Evolutionary conservation across 2,888 invertebrate species (phyloP), one percentile per base, ranked within the genome.

Genomic region (Macrophya alboannulata): DNA sequence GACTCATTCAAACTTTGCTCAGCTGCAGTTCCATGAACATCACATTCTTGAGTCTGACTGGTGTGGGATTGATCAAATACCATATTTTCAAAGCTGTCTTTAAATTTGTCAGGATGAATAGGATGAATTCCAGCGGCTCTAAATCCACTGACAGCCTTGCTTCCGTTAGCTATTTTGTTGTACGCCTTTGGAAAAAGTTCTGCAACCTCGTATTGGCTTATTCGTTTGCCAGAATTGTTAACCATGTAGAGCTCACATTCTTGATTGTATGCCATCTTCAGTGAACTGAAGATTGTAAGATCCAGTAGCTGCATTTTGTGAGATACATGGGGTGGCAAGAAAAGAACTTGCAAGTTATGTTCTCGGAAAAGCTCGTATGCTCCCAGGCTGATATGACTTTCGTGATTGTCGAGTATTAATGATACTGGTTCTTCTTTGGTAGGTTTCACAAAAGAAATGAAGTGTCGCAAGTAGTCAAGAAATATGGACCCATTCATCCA

Each of bases 401-500:
- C 72, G 74, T 84, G 84, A 74, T 74, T 84, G 55, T 84, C 84
- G 40, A 84, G 74, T 51, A 84, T 25, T 74, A 84, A 72, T 72
- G 74, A 74, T 84, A 84, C 74, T 74, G 84, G 84, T 74, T 84
- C 84, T 71, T 84, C 84, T 48, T 48, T 74, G 72, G 84, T 84
- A 84, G 84, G 72, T 72, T 82, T 85, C 48, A 85, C 85, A 65
- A 85, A 85, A 45, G 83, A 85, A 71, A 85, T 85, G 65, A 85
- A 85, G 72, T 85, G 85, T 84, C 40, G 83, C 85, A 85, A 81
- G 65, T 84, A 84, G 71, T 84, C 83, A 51, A 84, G 37, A 84
- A 84, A 84, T 51, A 84, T 74, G 48, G 51, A 74, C 48, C 4
- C 48, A 48, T 48, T 48, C 4, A 48, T 48, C 48, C 48, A 48